phyloP scores from a whole-genome alignment of 2,888 invertebrate genomes.

The Volucella inflata region DNA sequence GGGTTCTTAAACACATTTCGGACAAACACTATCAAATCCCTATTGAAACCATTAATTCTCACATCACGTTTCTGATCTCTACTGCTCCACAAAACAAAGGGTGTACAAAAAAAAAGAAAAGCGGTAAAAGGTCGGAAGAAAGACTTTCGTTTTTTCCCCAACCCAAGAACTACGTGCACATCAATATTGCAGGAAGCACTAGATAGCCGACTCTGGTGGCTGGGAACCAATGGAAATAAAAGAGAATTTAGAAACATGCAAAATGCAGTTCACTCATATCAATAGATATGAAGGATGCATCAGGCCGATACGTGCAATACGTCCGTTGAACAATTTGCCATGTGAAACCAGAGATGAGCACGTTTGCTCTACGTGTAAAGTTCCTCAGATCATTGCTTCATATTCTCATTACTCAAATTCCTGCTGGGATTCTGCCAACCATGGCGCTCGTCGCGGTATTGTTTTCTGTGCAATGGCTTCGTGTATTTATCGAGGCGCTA shows the following conservation, averaged over 20 bases:
- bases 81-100: no score
- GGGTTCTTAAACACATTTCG: no score
- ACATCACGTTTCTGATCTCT: no score
- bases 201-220: neutral
- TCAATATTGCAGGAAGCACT: neutral
- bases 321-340: conserved; percentile 14
- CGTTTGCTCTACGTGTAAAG: neutral
- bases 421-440: neutral
- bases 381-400: conserved; percentile 18
- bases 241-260: neutral
- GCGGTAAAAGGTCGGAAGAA: no score
- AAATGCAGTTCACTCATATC: neutral
- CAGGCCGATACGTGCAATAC: conserved; percentile 15
- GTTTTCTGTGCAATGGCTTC: neutral
- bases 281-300: conserved; percentile 17
- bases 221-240: neutral
- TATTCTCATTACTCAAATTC: conserved; percentile 34
- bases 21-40: no score
- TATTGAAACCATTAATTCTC: no score
- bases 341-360: conserved; percentile 24
- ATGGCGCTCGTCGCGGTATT: neutral
- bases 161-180: neutral
- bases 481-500: conserved; percentile 13
- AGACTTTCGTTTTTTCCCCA: neutral
- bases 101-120: no score